Evolutionary conservation across 1,140 invertebrate genomes (phyloP).

Genomic region (Proctacanthus coquilletti): DNA sequence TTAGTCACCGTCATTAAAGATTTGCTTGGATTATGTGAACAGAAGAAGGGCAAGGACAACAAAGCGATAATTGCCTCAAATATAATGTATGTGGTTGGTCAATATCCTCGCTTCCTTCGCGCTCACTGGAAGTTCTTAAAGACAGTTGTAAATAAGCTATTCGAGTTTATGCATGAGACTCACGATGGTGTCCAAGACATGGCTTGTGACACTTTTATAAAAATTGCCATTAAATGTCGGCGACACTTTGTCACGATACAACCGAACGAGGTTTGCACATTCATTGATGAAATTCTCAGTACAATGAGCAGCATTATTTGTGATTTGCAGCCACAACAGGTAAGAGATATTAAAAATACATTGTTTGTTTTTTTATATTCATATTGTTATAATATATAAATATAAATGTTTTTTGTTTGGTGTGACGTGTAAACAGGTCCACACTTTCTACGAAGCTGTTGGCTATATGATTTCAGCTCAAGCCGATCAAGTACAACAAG

Average conservation of each 20-base stretch:
- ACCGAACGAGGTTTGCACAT: slow-evolving; percentile 90
- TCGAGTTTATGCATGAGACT: slow-evolving; percentile 99
- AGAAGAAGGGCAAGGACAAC: slow-evolving; percentile 99
- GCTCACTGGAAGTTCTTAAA: slow-evolving; percentile 99
- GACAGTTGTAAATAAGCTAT: slow-evolving; percentile 99
- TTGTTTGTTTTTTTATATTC: neutral
- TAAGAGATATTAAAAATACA: slow-evolving; percentile 21
- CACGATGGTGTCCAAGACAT: slow-evolving; percentile 99
- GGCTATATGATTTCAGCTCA: slow-evolving; percentile 98
- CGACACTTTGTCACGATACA: slow-evolving; percentile 96
- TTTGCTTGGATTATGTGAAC: slow-evolving; percentile 93
- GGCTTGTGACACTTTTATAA: slow-evolving; percentile 99
- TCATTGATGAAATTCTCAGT: slow-evolving; percentile 96
- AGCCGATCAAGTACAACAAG: slow-evolving; percentile 74
- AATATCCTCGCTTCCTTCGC: slow-evolving; percentile 95
- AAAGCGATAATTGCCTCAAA: slow-evolving; percentile 99
- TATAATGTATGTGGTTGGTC: slow-evolving; percentile 99
- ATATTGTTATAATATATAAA: neutral
- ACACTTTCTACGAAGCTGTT: slow-evolving; percentile 99
- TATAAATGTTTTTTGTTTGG: slow-evolving; percentile 3
- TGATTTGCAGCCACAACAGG: slow-evolving; percentile 93
- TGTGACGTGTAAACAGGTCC: slow-evolving; percentile 66
- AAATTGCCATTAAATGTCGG: slow-evolving; percentile 98
- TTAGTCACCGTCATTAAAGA: slow-evolving; percentile 99
- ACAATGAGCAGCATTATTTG: slow-evolving; percentile 97